These are phyloP conservation scores for Schlechtendalia chinensis DNA, from an alignment of 1,140 invertebrate genomes.

Conservation along the genomic window DNA sequence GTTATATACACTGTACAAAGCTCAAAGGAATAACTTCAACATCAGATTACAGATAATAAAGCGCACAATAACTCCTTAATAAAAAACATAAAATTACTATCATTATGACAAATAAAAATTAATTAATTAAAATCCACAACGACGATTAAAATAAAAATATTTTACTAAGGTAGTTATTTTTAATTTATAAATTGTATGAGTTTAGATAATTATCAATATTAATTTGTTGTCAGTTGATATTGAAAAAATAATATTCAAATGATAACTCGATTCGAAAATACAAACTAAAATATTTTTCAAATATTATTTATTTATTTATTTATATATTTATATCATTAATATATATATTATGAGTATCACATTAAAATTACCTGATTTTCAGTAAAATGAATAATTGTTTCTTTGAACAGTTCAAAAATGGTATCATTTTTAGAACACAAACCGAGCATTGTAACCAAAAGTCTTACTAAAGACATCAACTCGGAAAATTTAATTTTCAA, in stretches of 20 bases:
- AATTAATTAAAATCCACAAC: not conserved
- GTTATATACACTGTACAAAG: not conserved
- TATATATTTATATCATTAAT: no score
- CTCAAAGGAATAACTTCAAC: not conserved
- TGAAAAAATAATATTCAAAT: no score
- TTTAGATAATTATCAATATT: no score
- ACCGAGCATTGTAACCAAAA: constrained; percentile 1
- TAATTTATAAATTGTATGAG: no score
- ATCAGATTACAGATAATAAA: not conserved
- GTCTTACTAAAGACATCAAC: constrained; percentile 1
- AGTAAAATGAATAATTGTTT: not conserved
- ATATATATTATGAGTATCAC: not conserved
- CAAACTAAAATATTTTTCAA: not conserved
- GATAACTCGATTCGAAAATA: not conserved
- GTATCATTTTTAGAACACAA: constrained; percentile 33
- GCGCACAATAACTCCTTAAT: not conserved
- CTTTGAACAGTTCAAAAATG: constrained; percentile 10
- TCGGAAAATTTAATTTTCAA: constrained; percentile 25
- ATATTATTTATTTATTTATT: not conserved
- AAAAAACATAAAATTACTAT: not conserved
- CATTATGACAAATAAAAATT: not conserved
- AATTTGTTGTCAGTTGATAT: no score
- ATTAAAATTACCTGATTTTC: constrained; percentile 6
- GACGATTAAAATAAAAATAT: no score
- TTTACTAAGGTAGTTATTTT: no score